These are phyloP conservation scores for Gryllus bimaculatus DNA, from an alignment of 1,140 invertebrate genomes.

Conservation along the genomic window DNA sequence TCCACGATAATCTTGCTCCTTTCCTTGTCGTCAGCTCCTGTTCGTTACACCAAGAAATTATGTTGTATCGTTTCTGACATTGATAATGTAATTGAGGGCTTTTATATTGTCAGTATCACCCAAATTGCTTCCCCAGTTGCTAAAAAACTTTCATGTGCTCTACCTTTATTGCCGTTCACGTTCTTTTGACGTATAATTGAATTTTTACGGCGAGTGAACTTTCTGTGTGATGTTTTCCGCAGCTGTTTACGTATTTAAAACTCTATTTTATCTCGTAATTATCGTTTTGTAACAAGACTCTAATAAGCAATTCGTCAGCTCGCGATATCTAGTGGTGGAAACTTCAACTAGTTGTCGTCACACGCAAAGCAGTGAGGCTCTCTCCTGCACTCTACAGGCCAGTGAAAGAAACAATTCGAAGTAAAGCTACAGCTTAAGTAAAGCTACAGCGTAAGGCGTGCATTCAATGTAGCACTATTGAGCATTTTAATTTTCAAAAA, in stretches of 20 bases:
- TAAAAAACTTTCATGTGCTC: neutral
- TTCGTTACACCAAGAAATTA: neutral
- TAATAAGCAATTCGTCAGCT: neutral
- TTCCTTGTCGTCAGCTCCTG: conserved; percentile 2
- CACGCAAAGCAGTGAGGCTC: neutral
- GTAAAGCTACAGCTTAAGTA: too few species aligned
- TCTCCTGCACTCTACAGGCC: neutral
- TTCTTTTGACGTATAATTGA: neutral
- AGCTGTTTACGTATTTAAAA: conserved; percentile 1
- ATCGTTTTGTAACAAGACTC: neutral
- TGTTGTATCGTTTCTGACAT: conserved; percentile 4
- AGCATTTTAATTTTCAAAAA: too few species aligned
- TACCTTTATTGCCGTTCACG: neutral
- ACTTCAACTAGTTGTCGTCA: neutral
- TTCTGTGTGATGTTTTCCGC: neutral
- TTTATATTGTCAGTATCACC: conserved; percentile 1
- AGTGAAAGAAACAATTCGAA: neutral
- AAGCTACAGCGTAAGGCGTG: too few species aligned
- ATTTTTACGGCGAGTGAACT: neutral
- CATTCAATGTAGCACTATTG: too few species aligned
- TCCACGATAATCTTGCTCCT: neutral
- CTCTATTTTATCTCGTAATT: neutral
- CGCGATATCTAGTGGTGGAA: neutral
- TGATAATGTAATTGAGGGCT: conserved; percentile 4
- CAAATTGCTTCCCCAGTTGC: neutral